Evolutionary conservation across 2,113 vertebrate genomes (phyloP).

Genomic region (Protomyctophum bolini): DNA sequence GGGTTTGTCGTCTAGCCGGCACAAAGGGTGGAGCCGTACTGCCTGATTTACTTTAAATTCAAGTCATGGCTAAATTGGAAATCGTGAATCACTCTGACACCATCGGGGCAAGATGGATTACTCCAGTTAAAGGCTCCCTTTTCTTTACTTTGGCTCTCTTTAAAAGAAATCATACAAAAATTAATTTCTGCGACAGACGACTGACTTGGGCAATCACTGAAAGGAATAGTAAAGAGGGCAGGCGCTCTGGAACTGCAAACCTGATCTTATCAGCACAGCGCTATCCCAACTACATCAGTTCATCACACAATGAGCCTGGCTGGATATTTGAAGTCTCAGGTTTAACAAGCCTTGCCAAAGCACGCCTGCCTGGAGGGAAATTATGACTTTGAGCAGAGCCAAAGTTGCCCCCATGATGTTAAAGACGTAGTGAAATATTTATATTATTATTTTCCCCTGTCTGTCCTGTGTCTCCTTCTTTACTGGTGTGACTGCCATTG

Average conservation of each 20-base stretch:
- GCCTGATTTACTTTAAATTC: slow-evolving; percentile 81
- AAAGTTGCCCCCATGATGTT: slow-evolving; percentile 56
- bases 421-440: slow-evolving; percentile 43
- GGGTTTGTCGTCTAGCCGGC: slow-evolving; percentile 63
- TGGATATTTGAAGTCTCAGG: slow-evolving; percentile 72
- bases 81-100: slow-evolving; percentile 84
- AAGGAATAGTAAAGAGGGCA: slow-evolving; percentile 56
- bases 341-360: slow-evolving; percentile 71
- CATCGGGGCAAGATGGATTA: slow-evolving; percentile 79
- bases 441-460: too few species aligned
- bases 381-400: slow-evolving; percentile 61
- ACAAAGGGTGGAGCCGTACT: slow-evolving; percentile 68
- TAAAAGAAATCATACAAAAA: slow-evolving; percentile 70
- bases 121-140: slow-evolving; percentile 73
- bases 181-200: slow-evolving; percentile 66
- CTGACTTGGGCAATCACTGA: slow-evolving; percentile 60
- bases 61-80: slow-evolving; percentile 82
- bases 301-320: slow-evolving; percentile 61
- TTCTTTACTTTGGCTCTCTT: slow-evolving; percentile 74
- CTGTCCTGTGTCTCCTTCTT: too few species aligned
- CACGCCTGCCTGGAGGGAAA: slow-evolving; percentile 67
- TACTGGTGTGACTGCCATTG: too few species aligned
- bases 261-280: slow-evolving; percentile 53
- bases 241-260: slow-evolving; percentile 59
- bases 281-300: slow-evolving; percentile 58